These are phyloP conservation scores for Brotula barbata DNA, from an alignment of 2,797 vertebrate species.

Conservation along the genomic window DNA sequence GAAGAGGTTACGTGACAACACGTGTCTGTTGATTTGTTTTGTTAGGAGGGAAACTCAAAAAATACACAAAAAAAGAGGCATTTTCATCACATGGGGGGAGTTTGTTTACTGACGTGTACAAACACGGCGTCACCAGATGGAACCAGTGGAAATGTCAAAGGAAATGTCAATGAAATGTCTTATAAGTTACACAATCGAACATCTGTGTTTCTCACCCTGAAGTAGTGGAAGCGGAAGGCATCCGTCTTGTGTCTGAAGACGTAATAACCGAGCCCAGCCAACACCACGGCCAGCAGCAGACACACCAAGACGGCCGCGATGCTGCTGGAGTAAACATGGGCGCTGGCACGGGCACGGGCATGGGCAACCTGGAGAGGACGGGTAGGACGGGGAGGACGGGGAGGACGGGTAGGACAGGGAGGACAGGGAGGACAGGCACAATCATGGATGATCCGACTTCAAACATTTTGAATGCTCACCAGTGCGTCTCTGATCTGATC, in stretches of 20 bases:
- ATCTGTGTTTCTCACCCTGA: slow-evolving; percentile 76
- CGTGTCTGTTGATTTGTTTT: too few relatives aligned
- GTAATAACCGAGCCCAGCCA: slow-evolving; percentile 74
- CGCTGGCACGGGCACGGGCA: slow-evolving; percentile 12
- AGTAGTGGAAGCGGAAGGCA: slow-evolving; percentile 85
- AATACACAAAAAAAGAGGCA: too few relatives aligned
- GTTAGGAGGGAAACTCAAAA: too few relatives aligned
- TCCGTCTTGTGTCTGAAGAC: slow-evolving; percentile 76
- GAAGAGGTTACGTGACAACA: too few relatives aligned
- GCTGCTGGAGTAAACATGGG: slow-evolving; percentile 46
- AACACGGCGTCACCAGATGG: too few relatives aligned
- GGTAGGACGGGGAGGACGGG: neutral
- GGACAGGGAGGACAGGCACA: neutral
- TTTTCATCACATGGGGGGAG: too few relatives aligned
- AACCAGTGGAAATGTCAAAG: too few relatives aligned
- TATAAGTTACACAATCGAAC: too few relatives aligned
- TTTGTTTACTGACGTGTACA: too few relatives aligned
- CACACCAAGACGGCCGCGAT: slow-evolving; percentile 65
- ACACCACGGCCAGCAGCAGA: slow-evolving; percentile 53
- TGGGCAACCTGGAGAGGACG: slow-evolving; percentile 48
- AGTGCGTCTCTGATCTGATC: neutral
- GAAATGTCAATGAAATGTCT: neutral
- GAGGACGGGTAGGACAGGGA: neutral
- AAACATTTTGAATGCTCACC: neutral
- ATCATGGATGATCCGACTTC: neutral